phyloP scores from a whole-genome alignment of 2,797 vertebrate genomes.

The Allobates femoralis region DNA sequence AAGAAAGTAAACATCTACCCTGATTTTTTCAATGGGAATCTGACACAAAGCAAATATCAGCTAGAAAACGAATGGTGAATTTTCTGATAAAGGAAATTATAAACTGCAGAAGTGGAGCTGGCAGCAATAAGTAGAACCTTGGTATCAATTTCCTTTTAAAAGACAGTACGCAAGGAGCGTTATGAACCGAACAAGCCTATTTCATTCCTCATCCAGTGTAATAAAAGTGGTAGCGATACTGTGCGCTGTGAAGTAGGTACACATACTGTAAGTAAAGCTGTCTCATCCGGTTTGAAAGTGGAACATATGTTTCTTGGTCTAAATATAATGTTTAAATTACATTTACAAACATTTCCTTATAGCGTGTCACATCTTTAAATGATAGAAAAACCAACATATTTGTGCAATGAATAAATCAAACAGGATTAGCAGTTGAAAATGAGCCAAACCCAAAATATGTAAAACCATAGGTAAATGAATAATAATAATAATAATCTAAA shows the following conservation, averaged over 20 bases:
- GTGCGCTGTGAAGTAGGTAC: constrained; percentile 16
- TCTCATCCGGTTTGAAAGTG: constrained; percentile 1
- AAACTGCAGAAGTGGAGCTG: constrained; percentile 19
- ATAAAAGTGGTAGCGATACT: constrained; percentile 16
- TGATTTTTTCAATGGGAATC: neutral
- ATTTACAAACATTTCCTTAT: constrained; percentile 19
- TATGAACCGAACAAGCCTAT: neutral
- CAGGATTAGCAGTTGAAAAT: neutral
- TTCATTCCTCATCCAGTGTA: neutral
- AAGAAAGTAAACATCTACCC: neutral
- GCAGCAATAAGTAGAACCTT: neutral
- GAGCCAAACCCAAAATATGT: too few relatives aligned
- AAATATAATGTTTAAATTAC: constrained; percentile 36
- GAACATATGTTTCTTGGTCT: constrained; percentile 43
- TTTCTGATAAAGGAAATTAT: constrained; percentile 31
- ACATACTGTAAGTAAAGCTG: constrained; percentile 6
- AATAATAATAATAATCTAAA: too few relatives aligned
- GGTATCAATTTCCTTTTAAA: constrained; percentile 28
- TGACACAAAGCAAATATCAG: neutral
- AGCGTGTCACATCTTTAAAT: neutral
- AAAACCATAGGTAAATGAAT: too few relatives aligned
- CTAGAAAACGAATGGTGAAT: constrained; percentile 26
- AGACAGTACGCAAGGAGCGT: constrained; percentile 3
- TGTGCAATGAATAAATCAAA: neutral
- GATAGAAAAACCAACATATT: neutral